Base-by-base conservation (phyloP, 2,113 vertebrate species). In the Leuciscus idus region DNA sequence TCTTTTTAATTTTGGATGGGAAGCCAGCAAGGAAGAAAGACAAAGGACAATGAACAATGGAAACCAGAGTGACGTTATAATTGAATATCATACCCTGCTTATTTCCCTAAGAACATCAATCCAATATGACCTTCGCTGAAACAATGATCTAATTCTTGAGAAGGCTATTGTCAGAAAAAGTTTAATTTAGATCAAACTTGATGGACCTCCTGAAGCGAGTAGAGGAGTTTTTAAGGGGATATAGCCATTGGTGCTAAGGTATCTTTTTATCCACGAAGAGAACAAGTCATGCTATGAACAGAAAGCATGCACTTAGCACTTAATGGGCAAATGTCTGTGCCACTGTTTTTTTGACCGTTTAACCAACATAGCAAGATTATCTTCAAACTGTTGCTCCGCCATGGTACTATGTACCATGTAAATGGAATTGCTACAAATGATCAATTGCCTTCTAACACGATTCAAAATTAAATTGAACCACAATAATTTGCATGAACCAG, bases 41-140 rank as follows among this genome's bases (percentile, higher is more conserved):
- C 62, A 83, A 50, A 68, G 28, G 50, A 70, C 81, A 70, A 72
- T 55, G 19, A 23, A 72, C 81, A 83, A 83, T 72, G 43, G 43
- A 68, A 46, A 81, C 39, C 79, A 50, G 61, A 81, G 17, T 48
- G 5, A 50, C 9, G 61, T 50, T 66, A 66, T 81, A 13, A 48
- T 30, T 81, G 39, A 81, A 81, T 48, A 81, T 68, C 75, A 33
- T 61, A 39, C 57, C 21, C 66, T 74, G 66, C 12, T 59, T 74
- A 23, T 52, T 26, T 72, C 57, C 52, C 17, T 33, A 21, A 57
- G 21, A 50, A 74, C 82, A 36, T 39, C 17, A 62, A 43, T 61
- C 36, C 7, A 50, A 17, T 19, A 19, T 79, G 84, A 55, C 46
- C 75, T 85, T 79, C 13, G 3, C 75, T 70, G 10, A 26, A 70